Evolutionary conservation across 2,113 vertebrate genomes (phyloP).

Genomic region (Girardinichthys multiradiatus): DNA sequence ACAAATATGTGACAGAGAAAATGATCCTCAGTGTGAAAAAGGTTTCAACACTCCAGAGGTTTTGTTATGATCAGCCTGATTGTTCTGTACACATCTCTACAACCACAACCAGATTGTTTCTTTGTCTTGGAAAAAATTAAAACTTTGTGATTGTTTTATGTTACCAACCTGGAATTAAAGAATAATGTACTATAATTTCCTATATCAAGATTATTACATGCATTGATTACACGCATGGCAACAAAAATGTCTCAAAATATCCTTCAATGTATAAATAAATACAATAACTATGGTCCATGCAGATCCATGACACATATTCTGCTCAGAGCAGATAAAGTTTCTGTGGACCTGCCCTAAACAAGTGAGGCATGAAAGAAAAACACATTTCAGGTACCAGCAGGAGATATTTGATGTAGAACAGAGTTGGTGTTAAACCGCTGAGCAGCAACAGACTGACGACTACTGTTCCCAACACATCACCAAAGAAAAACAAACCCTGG

Average conservation of each 20-base stretch:
- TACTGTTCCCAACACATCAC: slow-evolving; percentile 59
- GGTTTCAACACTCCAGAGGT: slow-evolving; percentile 5
- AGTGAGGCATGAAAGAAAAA: slow-evolving; percentile 39
- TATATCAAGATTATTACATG: background rate
- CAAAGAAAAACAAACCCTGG: slow-evolving; percentile 65
- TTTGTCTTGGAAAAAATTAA: slow-evolving; percentile 32
- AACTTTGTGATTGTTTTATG: slow-evolving; percentile 30
- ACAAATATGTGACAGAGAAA: slow-evolving; percentile 36
- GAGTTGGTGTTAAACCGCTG: slow-evolving; percentile 55
- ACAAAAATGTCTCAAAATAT: background rate
- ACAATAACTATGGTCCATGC: background rate
- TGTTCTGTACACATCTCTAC: slow-evolving; percentile 26
- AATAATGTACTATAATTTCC: slow-evolving; percentile 33
- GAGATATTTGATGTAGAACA: slow-evolving; percentile 67
- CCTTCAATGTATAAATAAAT: background rate
- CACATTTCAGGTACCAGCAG: slow-evolving; percentile 47
- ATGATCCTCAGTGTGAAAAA: slow-evolving; percentile 25
- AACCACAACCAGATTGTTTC: slow-evolving; percentile 41
- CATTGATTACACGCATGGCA: no score
- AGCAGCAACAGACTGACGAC: slow-evolving; percentile 65
- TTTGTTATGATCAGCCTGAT: slow-evolving; percentile 31
- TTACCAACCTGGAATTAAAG: slow-evolving; percentile 41
- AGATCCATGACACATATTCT: slow-evolving; percentile 11
- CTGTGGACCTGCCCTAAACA: background rate
- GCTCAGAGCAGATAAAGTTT: background rate